Conservation (phyloP, 2,888 invertebrate genomes). For the Xylocampa areola region DNA sequence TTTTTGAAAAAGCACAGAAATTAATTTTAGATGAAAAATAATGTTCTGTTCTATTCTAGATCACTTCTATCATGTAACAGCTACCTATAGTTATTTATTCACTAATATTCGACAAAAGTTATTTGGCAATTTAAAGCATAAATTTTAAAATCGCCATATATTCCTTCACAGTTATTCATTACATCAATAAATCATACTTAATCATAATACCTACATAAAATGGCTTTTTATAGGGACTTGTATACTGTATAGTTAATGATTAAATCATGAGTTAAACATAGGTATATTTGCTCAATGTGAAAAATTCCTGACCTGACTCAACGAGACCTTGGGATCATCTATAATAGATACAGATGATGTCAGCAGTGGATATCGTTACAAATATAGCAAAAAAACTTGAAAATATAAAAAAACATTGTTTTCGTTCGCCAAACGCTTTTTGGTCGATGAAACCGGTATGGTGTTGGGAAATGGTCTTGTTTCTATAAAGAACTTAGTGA, state of each 20-base stretch:
- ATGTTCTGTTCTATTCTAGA: no score
- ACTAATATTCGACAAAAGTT: no score
- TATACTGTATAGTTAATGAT: neutral
- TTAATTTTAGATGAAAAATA: no score
- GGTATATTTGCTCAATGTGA: conserved; percentile 33
- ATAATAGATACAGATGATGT: conserved; percentile 43
- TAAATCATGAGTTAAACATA: conserved; percentile 1
- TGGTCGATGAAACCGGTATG: conserved; percentile 6
- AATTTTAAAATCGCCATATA: neutral
- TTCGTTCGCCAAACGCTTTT: conserved; percentile 16
- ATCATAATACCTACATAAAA: conserved; percentile 5
- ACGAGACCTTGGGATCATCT: conserved; percentile 45
- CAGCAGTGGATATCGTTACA: conserved; percentile 23
- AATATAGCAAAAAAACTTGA: conserved; percentile 11
- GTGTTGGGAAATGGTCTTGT: neutral
- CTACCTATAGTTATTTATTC: no score
- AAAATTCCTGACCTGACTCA: conserved; percentile 49
- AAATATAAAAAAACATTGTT: conserved; percentile 4
- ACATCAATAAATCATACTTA: conserved; percentile 1
- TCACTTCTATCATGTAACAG: no score
- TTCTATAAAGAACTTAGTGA: conserved; percentile 6
- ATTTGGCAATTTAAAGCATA: neutral
- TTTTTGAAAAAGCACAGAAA: no score
- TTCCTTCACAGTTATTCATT: neutral
- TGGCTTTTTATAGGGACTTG: conserved; percentile 19